Evolutionary conservation across 2,888 invertebrate species (phyloP), one percentile per base, ranked within the genome.

Genomic region (Trisateles emortualis): DNA sequence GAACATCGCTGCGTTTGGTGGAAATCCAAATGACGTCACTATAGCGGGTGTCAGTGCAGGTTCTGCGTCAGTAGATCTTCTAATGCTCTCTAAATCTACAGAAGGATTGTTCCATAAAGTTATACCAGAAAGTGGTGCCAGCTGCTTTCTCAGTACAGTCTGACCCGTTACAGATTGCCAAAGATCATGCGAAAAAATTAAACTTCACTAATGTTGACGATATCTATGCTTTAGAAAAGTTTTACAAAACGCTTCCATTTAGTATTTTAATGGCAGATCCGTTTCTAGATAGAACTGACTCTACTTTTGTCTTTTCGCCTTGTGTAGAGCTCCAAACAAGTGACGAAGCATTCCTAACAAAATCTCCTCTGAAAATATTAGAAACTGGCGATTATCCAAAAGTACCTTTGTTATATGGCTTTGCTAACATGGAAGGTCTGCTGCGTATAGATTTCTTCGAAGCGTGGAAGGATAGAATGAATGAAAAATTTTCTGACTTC

Each of bases 11-110:
- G 71, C 48, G 5, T 84, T 79, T 38, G 79, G 84, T 0, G 86
- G 85, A 3, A 81, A 86, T 44, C 81, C 86, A 19, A 45, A 78
- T 35, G 83, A 86, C 35, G 74, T 84, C 0, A 83, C 84, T 1
- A 56, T 84, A 2, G 59, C 56, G 6, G 83, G 83, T 0, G 72
- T 55, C n/a, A 82, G 81, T 33, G 79, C 83, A 4, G 83, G 83
- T 0, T 67, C 79, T 0, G 58, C 72, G 0, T 57, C 80, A 0
- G 78, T 79, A 0, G 79, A 81, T 33, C 64, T 83, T 0, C 53
- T 84, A 3, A 66, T 75, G 68, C 49, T 84, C 0, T 81, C 83
- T 0, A 71, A 73, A 42, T 44, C 69, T 10, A 59, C 83, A 0
- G 62, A 59, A 53, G 80, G 76, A 2, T 48, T 83, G 9, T 83